phyloP scores from a whole-genome alignment of 2,113 vertebrate genomes.

The Ctenodactylus gundi region DNA sequence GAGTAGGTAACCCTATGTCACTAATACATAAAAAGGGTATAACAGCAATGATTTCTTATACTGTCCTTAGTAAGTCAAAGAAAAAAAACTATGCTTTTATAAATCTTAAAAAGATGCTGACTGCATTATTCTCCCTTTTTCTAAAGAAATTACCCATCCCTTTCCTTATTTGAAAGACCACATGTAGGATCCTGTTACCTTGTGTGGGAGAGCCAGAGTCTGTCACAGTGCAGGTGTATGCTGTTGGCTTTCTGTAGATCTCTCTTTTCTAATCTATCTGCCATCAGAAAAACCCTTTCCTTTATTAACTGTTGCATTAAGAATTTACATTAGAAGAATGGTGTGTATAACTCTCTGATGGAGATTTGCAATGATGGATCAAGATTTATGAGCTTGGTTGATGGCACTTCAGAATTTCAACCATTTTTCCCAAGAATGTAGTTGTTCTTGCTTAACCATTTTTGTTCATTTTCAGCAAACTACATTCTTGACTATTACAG shows the following conservation, averaged over 20 bases:
- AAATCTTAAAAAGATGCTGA: not conserved
- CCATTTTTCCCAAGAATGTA: not conserved
- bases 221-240: not conserved
- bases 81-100: not conserved
- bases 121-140: not conserved
- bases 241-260: not conserved
- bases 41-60: not conserved
- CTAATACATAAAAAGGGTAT: too few relatives aligned
- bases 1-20: too few relatives aligned
- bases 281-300: not conserved
- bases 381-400: constrained; percentile 15
- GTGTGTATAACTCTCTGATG: not conserved
- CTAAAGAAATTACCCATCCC: not conserved
- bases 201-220: not conserved
- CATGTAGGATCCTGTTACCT: not conserved
- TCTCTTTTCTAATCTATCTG: not conserved
- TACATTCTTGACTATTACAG: constrained; percentile 17
- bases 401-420: constrained; percentile 34
- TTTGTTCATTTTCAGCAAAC: constrained; percentile 53
- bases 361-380: not conserved
- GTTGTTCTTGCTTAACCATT: not conserved
- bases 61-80: not conserved
- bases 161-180: constrained; percentile 20
- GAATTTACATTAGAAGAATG: not conserved
- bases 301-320: constrained; percentile 18